Conservation (phyloP, 2,888 invertebrate species). For the Augochlorella aurata region DNA sequence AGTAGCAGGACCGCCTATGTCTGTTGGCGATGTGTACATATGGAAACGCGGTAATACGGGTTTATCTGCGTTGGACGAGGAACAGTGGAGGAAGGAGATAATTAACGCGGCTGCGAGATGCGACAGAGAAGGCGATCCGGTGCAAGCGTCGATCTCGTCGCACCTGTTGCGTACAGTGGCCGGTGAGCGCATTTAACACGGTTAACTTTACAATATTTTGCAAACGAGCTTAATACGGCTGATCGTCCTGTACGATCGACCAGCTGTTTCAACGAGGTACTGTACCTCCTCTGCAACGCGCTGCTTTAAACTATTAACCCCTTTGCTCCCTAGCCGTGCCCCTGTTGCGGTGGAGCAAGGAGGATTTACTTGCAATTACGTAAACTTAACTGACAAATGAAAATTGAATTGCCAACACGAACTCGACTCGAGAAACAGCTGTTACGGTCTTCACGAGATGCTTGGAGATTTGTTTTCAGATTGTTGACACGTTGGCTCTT, state of each 20-base stretch:
- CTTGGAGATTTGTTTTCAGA: background rate
- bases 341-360: too few species aligned
- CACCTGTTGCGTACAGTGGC: conserved; percentile 74
- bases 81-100: conserved; percentile 77
- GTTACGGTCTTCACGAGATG: background rate
- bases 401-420: background rate
- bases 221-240: conserved; percentile 22
- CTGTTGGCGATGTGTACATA: conserved; percentile 70
- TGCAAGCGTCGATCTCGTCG: conserved; percentile 72
- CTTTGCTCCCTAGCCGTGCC: background rate
- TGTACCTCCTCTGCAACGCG: background rate
- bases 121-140: conserved; percentile 77
- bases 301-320: background rate
- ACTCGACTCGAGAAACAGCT: too few species aligned
- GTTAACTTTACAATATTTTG: conserved; percentile 26
- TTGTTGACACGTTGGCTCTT: too few species aligned
- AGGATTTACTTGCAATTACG: background rate
- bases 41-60: conserved; percentile 72
- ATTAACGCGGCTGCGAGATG: conserved; percentile 74
- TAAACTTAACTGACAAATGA: background rate
- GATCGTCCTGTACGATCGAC: background rate
- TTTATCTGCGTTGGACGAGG: conserved; percentile 64
- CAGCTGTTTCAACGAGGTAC: conserved; percentile 1
- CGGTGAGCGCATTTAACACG: conserved; percentile 63
- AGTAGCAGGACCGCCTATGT: conserved; percentile 48